Percentiles rank a stretch among this genome's conserved stretches.
Evolutionary conservation across 2,797 vertebrate genomes (phyloP).

Genomic region (Enteromius argenteus): DNA sequence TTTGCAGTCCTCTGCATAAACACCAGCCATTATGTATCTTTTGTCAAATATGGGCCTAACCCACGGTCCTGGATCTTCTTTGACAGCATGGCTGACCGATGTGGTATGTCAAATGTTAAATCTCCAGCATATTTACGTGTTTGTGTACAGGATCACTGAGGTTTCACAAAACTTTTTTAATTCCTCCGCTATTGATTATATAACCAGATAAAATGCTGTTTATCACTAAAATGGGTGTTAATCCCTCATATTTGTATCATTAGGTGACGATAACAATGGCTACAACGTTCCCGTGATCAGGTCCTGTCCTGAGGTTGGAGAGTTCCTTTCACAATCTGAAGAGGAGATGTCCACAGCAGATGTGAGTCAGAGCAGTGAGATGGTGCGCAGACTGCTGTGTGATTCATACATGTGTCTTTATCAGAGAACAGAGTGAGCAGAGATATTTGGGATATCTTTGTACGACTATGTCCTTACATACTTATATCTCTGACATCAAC

Average conservation of each 20-base stretch:
- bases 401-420: conserved; percentile 86
- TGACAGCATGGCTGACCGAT: conserved; percentile 86
- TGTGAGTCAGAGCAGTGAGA: conserved; percentile 68
- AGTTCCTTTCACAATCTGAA: conserved; percentile 72
- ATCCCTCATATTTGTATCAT: not conserved
- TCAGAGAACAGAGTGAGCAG: conserved; percentile 64
- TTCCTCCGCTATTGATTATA: not conserved
- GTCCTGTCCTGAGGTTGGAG: conserved; percentile 78
- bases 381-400: conserved; percentile 74
- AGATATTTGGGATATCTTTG: not conserved
- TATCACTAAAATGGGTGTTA: not conserved
- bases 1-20: conserved; percentile 85
- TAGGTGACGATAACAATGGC: conserved; percentile 78
- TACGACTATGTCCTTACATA: not conserved
- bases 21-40: conserved; percentile 86
- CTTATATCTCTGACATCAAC: not conserved
- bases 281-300: conserved; percentile 80
- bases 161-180: not conserved
- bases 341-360: conserved; percentile 68
- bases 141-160: not conserved
- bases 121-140: not conserved
- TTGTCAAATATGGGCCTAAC: conserved; percentile 80
- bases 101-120: conserved; percentile 65
- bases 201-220: not conserved
- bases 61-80: conserved; percentile 84